These are phyloP conservation scores for Portevinia maculata DNA, from an alignment of 2,888 invertebrate species.

Conservation along the genomic window DNA sequence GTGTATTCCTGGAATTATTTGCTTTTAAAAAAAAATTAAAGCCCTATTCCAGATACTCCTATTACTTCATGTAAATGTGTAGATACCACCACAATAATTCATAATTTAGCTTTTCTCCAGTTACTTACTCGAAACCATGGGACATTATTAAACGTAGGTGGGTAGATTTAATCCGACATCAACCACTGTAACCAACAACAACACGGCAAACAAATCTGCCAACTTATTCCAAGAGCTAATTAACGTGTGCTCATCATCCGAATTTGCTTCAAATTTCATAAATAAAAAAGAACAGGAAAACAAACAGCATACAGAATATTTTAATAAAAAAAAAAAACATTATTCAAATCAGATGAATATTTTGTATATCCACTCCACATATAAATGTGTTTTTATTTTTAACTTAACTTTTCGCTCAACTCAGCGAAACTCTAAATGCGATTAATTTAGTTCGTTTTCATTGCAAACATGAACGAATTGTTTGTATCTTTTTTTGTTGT, in stretches of 20 bases:
- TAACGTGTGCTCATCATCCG: slow-evolving; percentile 49
- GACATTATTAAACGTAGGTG: slow-evolving; percentile 8
- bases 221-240: slow-evolving; percentile 56
- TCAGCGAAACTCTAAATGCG: slow-evolving; percentile 61
- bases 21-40: slow-evolving; percentile 25
- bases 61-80: slow-evolving; percentile 44
- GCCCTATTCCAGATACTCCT: slow-evolving; percentile 13
- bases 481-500: slow-evolving; percentile 7
- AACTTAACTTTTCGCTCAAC: slow-evolving; percentile 53
- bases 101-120: slow-evolving; percentile 48
- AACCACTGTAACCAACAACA: slow-evolving; percentile 15
- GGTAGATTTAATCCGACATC: slow-evolving; percentile 35
- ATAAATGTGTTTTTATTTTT: slow-evolving; percentile 16
- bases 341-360: not conserved
- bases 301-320: slow-evolving; percentile 17
- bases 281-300: slow-evolving; percentile 11
- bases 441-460: slow-evolving; percentile 46
- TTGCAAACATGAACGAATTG: slow-evolving; percentile 28
- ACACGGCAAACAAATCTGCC: slow-evolving; percentile 33
- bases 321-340: not conserved
- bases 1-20: slow-evolving; percentile 18
- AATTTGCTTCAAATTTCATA: slow-evolving; percentile 57
- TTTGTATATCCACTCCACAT: slow-evolving; percentile 9
- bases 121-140: slow-evolving; percentile 51
- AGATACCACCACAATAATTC: slow-evolving; percentile 11